Evolutionary conservation across 2,113 vertebrate species (phyloP).

Genomic region (Columba janthina): DNA sequence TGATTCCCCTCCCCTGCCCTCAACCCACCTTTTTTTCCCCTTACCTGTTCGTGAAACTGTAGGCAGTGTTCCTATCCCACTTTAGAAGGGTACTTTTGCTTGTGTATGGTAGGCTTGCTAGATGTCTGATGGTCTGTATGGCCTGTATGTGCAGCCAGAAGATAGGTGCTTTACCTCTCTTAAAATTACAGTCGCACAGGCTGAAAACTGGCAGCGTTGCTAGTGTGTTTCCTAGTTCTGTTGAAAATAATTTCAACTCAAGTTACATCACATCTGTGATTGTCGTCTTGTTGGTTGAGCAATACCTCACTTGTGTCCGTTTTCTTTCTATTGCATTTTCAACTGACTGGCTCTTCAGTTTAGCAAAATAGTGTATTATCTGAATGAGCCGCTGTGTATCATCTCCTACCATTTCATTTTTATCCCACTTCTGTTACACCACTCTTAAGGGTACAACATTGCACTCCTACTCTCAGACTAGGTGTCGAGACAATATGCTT

Average conservation of each 20-base stretch:
- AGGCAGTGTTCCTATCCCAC: neutral
- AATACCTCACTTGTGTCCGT: neutral
- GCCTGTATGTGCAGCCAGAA: neutral
- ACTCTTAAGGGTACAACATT: neutral
- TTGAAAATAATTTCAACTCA: neutral
- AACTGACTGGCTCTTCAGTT: neutral
- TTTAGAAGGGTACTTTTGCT: neutral
- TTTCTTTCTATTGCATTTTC: neutral
- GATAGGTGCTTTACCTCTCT: neutral
- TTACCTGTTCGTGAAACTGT: neutral
- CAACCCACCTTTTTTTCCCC: neutral
- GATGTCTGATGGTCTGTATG: neutral
- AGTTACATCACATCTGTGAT: neutral
- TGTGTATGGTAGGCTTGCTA: neutral
- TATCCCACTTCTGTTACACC: neutral
- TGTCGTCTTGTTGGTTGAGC: neutral
- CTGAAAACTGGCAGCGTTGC: neutral
- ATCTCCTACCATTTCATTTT: neutral
- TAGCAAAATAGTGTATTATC: neutral
- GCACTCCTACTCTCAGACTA: neutral
- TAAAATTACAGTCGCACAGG: fast-evolving
- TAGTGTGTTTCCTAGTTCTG: neutral
- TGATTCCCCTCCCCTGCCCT: neutral
- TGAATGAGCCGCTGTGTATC: neutral
- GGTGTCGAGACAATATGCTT: neutral